Evolutionary conservation across 2,113 vertebrate species (phyloP), one percentile per base, ranked within the genome.

Genomic region (Esox niger): DNA sequence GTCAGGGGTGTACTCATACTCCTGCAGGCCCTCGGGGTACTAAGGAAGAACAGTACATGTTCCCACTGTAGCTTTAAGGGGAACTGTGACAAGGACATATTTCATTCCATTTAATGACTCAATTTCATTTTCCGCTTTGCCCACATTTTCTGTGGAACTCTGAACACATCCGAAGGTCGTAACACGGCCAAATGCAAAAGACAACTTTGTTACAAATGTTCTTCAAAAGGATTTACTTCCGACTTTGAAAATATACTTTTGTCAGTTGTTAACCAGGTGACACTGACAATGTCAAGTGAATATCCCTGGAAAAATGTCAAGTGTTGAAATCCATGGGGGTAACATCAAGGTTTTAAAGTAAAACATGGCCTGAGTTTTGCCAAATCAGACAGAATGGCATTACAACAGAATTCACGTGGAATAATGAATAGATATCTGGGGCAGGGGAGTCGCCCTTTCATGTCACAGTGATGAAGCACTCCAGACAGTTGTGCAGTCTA

Each of bases 1-100:
- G 84, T 93, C 78, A 0, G 96, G 94, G 77, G 97, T 94, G 47
- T 98, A 99, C 54, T 96, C 95, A 0, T 98, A 98, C 43, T 93
- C 92, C 66, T 90, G 90, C 76, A 99, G 91, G 66, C 91, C 95
- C 71, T 89, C 88, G 2, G 97, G 97, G 79, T 99, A 99, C 96
- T 99, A 70, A 62, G 23, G 10, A 58, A 69, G 82, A 55, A 30
- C 52, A 68, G 17, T 2, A 4, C 11, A 43, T 17, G 26, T 21
- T 35, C 27, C 26, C 43, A 20, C 26, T 57, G 4, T 2, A 46
- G 13, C 23, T 59, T 73, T 26, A 7, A 15, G 5, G 13, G 10
- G 43, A 59, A 29, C 26, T n/a, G 20, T 21, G 21, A 43, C 38
- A 43, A 43, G 13, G 3, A 43, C 17, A 10, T 17, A 43, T 43